Base-by-base conservation (phyloP, 2,797 vertebrate genomes). In the Sebastes flavidus region DNA sequence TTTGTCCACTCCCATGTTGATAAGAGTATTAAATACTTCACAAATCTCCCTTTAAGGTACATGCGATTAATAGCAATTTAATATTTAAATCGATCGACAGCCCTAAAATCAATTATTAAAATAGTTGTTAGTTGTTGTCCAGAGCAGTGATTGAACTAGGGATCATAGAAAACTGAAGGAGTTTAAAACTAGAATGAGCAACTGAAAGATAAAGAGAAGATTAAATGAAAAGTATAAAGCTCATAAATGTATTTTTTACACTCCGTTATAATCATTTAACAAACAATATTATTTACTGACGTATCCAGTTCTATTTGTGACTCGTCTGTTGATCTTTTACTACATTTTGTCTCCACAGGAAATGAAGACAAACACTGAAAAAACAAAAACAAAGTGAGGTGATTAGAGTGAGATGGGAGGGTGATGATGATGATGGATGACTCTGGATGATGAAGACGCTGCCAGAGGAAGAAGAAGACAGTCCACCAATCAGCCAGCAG, bases 361-460 rank as follows among this genome's bases (percentile, higher is more conserved):
- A 69, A 85, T 52, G 80, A 87, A 56, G 72, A 89, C 74, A 75
- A 81, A 88, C 80, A 88, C 4, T 74, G 54, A 89, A 65, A 38
- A 11, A 77, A 55, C 88, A 29, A 69, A 20, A 76, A 58, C 58
- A 52, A 54, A 68, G 77, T 83, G 81, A 79, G 71, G 62, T 69
- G 72, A 77, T 25, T 25, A 60, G 58, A 77, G 79, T 80, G 87
- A 76, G 80, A 85, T 36, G 72, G 72, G 58, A 49, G 63, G 29
- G 22, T 13, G 55, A 65, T 38, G 75, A 75, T 66, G 58, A 55
- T 46, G 46, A 49, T 49, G 46, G 46, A 8, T n/a, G 77, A 78
- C 49, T 69, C 73, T 71, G 78, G 72, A 58, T 65, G 49, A 73
- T 8, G 66, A 65, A 24, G 73, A 72, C 1, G 32, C 9, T 38